phyloP scores from a whole-genome alignment of 1,140 invertebrate genomes.

The Heliothis subflexa region DNA sequence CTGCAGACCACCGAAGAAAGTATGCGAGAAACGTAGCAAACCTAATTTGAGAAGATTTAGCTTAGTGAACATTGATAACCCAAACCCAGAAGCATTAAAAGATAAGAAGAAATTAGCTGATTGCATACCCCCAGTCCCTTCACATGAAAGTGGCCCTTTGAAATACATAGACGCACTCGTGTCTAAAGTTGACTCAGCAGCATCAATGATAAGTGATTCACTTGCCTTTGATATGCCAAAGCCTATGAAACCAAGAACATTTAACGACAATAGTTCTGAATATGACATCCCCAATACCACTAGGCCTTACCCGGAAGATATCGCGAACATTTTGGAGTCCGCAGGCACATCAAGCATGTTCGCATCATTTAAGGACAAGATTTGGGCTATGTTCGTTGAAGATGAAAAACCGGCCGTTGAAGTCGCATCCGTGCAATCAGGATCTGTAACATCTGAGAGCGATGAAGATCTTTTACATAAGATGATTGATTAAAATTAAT shows the following conservation, averaged over 20 bases:
- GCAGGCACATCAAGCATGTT: conserved; percentile 54
- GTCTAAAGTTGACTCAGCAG: conserved; percentile 48
- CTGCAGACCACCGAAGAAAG: conserved; percentile 13
- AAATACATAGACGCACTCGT: conserved; percentile 26
- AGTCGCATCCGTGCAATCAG: background rate
- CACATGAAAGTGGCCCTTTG: background rate
- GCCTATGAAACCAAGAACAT: conserved; percentile 17
- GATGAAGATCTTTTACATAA: conserved; percentile 48
- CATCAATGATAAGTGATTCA: conserved; percentile 49
- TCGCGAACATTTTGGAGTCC: conserved; percentile 27
- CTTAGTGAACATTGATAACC: background rate
- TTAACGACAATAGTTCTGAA: conserved; percentile 42
- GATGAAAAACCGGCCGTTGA: background rate
- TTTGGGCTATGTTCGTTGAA: conserved; percentile 64
- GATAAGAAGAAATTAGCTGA: background rate
- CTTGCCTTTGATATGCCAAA: conserved; percentile 34
- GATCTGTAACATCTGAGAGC: conserved; percentile 25
- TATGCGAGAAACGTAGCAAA: background rate
- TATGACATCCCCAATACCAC: conserved; percentile 33
- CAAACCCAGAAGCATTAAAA: background rate
- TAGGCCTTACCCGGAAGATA: conserved; percentile 38
- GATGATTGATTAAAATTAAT: conserved; percentile 8
- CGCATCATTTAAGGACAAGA: conserved; percentile 61
- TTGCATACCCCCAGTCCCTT: background rate
- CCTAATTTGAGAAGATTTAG: conserved; percentile 1